Base-by-base conservation (phyloP, 1,140 invertebrate species). In the Neoseiulus cucumeris region DNA sequence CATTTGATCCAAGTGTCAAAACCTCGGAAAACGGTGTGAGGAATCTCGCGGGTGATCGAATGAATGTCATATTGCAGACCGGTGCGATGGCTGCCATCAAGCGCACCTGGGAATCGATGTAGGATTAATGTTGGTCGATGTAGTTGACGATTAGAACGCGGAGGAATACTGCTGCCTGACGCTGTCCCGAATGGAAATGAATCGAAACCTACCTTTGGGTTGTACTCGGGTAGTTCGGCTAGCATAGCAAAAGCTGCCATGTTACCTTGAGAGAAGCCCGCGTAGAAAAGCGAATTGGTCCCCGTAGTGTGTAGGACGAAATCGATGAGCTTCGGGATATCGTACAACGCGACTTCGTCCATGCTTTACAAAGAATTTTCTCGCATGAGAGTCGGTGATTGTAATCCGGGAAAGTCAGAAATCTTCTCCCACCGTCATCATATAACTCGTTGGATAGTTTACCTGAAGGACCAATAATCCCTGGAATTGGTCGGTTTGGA, bases 261-360 rank as follows among this genome's bases (percentile, higher is more conserved):
- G 0, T 80, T 83, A 18, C 86, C 86, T 75, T 87, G 82, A 0
- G 82, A 84, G 72, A 86, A 82, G 0, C 84, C 86, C 1, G 86
- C 72, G 72, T 86, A 89, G 68, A 79, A 78, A 5, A 88, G 66
- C 51, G 81, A 76, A n/a, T 74, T 69, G 55, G 79, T 73, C 1
- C 74, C 72, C 0, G 83, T 84, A 0, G 64, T 68, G 42, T 80
- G 78, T 1, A 83, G 74, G 28, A 82, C 77, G 66, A 82, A 82
- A 70, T 85, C 80, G 6, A 85, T 78, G 74, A 59, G 51, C 17
- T 20, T 12, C 33, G 51, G 51, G 9, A 59, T 25, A 9, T 59
- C 51, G 22, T 18, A 59, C 33, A 17, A 25, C 14, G 22, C 51
- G 14, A 59, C 51, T 25, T 59, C 51, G 14, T 59, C 51, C 14